These are phyloP conservation scores for Archips crataeganus DNA, from an alignment of 2,888 invertebrate genomes.

Conservation along the genomic window DNA sequence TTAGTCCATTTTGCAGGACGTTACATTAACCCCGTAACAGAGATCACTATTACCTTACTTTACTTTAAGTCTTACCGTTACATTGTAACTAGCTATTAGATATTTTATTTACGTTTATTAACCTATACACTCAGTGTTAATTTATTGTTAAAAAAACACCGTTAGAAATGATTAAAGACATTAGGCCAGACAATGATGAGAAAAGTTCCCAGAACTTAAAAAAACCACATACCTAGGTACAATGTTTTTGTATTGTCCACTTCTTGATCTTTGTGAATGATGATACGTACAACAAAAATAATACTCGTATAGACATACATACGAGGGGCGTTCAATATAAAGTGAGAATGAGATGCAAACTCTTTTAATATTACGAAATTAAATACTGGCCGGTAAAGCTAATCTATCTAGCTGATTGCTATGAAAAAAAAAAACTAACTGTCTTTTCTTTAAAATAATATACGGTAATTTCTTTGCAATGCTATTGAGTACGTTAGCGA, in stretches of 20 bases:
- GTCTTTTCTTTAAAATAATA: no score
- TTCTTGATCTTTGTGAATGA: neutral
- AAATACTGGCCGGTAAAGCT: no score
- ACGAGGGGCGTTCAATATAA: no score
- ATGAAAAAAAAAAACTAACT: no score
- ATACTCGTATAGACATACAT: neutral
- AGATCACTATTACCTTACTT: constrained; percentile 25
- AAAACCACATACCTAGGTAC: constrained; percentile 4
- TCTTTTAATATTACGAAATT: no score
- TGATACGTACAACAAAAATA: neutral
- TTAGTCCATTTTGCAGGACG: constrained; percentile 20
- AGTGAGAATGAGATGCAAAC: no score
- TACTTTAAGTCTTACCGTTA: constrained; percentile 9
- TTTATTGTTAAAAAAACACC: constrained; percentile 18
- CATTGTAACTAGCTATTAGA: constrained; percentile 8
- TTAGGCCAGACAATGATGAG: constrained; percentile 33
- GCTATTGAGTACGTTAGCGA: no score
- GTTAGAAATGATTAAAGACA: constrained; percentile 5
- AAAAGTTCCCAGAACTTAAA: constrained; percentile 27
- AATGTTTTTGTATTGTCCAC: constrained; percentile 20
- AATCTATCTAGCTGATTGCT: no score
- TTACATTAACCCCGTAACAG: constrained; percentile 1
- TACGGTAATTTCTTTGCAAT: no score
- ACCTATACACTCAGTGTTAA: constrained; percentile 20
- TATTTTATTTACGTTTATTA: constrained; percentile 1